Conservation (phyloP, 2,888 invertebrate species). For the Pimpla rufipes region DNA sequence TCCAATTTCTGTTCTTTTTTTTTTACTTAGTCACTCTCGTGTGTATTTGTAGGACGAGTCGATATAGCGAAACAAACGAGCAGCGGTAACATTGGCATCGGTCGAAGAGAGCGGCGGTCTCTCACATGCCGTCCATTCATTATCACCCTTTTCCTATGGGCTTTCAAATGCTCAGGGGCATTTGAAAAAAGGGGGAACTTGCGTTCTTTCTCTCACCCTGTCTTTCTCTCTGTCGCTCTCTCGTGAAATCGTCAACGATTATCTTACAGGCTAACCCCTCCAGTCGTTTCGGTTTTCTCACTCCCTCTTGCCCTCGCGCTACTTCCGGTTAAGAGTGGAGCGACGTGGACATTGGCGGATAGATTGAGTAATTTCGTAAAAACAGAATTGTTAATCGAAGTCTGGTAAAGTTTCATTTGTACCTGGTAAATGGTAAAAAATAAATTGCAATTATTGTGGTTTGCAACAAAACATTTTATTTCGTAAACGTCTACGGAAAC, state of each 20-base stretch:
- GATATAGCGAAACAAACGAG: not conserved
- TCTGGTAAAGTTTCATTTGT: not conserved
- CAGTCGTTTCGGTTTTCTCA: not conserved
- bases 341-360: not conserved
- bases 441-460: too few species aligned
- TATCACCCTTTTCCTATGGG: slow-evolving; percentile 24
- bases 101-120: not conserved
- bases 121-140: slow-evolving; percentile 7
- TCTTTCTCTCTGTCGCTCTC: not conserved
- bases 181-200: not conserved
- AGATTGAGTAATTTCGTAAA: not conserved
- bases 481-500: too few species aligned
- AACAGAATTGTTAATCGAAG: not conserved
- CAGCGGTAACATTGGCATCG: slow-evolving; percentile 22
- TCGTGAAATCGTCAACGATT: slow-evolving; percentile 4
- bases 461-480: too few species aligned
- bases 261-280: not conserved
- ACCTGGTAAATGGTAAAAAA: too few species aligned
- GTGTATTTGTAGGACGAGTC: slow-evolving; percentile 19
- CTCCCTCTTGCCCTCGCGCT: not conserved
- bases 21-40: slow-evolving; percentile 21
- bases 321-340: slow-evolving; percentile 22
- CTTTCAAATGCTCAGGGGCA: slow-evolving; percentile 28
- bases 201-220: not conserved
- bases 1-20: slow-evolving; percentile 36